Percentiles rank a stretch among this genome's conserved stretches.
These are phyloP conservation scores for Chromoteleia sp. DNA, from an alignment of 2,888 invertebrate species.

Conservation along the genomic window DNA sequence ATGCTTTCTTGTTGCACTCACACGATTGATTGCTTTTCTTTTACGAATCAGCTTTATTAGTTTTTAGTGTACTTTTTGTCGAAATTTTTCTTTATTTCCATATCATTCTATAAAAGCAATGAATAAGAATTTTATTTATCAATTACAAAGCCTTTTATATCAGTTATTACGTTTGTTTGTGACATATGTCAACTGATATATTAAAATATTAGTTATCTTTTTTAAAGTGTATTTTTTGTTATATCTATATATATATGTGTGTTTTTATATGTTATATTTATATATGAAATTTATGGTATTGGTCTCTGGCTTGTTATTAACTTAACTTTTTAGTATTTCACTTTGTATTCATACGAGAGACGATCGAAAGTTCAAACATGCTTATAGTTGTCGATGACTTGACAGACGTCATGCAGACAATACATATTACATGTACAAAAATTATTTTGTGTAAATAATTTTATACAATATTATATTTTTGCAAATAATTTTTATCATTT, in stretches of 20 bases:
- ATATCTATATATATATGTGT: not conserved
- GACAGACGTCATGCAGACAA: no score
- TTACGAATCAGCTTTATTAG: conserved; percentile 29
- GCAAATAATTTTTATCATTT: no score
- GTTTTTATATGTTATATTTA: not conserved
- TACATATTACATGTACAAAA: no score
- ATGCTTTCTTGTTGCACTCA: conserved; percentile 19
- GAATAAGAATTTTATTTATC: not conserved
- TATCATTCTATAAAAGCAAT: not conserved
- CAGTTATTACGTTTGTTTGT: not conserved
- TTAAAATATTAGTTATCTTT: not conserved
- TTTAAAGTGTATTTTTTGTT: not conserved
- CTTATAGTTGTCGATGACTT: no score
- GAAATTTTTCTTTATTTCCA: conserved; percentile 5
- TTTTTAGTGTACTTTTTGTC: conserved; percentile 19
- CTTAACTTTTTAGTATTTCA: no score
- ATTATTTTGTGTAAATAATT: no score
- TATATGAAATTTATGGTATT: not conserved
- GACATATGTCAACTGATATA: not conserved
- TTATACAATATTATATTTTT: no score
- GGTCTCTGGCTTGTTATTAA: conserved; percentile 6
- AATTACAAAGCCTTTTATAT: conserved; percentile 5
- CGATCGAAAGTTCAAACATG: no score
- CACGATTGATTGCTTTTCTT: conserved; percentile 21
- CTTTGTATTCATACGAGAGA: no score